These are phyloP conservation scores for Muscicapa striata DNA, from an alignment of 2,797 vertebrate species.

Conservation along the genomic window DNA sequence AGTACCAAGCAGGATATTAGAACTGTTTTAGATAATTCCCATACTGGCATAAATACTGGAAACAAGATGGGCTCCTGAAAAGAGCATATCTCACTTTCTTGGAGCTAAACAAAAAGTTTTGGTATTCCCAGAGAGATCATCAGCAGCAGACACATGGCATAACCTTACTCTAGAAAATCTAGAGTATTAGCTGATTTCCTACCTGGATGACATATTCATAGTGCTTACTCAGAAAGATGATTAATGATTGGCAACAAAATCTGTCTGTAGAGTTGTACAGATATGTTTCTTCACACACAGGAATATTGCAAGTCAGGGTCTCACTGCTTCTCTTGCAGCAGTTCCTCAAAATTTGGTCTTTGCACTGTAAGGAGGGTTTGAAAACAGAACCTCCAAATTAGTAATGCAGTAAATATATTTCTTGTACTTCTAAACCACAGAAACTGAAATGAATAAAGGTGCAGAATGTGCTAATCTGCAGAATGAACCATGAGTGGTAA, in stretches of 20 bases:
- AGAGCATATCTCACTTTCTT: background rate
- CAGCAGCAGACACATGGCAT: background rate
- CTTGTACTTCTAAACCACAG: background rate
- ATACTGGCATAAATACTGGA: background rate
- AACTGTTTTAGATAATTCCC: background rate
- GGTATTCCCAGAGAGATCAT: background rate
- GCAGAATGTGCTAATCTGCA: slow-evolving; percentile 29
- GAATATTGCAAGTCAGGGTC: background rate
- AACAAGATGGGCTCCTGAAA: background rate
- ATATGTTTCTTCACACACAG: background rate
- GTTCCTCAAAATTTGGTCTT: background rate
- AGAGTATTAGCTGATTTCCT: background rate
- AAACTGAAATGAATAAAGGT: background rate
- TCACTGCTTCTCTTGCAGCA: background rate
- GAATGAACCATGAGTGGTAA: slow-evolving; percentile 34
- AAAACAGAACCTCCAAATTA: background rate
- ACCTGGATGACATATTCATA: background rate
- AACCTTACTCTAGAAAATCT: background rate
- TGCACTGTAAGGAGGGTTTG: background rate
- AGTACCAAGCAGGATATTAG: background rate
- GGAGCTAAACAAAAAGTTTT: background rate
- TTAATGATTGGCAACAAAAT: background rate
- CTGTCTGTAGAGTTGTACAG: background rate
- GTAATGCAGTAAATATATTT: background rate
- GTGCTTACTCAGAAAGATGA: background rate